Evolutionary conservation across 2,888 invertebrate species (phyloP).

Genomic region (Tipula vernalis): DNA sequence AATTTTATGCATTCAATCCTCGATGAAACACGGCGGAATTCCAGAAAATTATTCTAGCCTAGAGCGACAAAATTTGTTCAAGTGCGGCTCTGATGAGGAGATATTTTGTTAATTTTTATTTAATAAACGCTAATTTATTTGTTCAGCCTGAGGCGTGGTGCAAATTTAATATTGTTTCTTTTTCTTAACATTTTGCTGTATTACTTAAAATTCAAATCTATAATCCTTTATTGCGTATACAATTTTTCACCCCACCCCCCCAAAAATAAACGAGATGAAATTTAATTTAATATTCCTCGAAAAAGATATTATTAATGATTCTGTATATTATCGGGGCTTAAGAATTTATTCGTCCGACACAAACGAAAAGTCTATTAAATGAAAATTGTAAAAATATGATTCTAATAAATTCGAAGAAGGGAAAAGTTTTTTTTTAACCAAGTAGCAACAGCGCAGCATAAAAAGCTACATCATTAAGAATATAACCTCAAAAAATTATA

Average conservation of each 20-base stretch:
- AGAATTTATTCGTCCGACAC: neutral
- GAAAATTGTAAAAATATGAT: neutral
- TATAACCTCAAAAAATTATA: neutral
- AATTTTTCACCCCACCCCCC: neutral
- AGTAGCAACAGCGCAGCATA: neutral
- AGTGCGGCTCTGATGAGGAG: too few relatives aligned
- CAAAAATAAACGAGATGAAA: neutral
- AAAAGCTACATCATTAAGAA: neutral
- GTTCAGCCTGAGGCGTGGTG: neutral
- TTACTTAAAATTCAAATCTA: neutral
- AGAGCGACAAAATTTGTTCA: too few relatives aligned
- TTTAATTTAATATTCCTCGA: neutral
- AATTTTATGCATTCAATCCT: too few relatives aligned
- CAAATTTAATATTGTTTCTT: neutral
- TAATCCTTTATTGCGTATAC: neutral
- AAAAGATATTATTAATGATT: neutral
- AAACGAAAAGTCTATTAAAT: neutral
- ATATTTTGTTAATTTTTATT: too few relatives aligned
- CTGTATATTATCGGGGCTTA: neutral
- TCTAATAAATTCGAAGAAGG: neutral
- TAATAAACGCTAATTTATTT: neutral
- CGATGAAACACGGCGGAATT: too few relatives aligned
- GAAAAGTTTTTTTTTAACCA: neutral
- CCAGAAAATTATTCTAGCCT: too few relatives aligned
- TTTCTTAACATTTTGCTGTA: too few relatives aligned